Evolutionary conservation across 2,113 vertebrate genomes (phyloP).

Genomic region (Theristicus caerulescens): DNA sequence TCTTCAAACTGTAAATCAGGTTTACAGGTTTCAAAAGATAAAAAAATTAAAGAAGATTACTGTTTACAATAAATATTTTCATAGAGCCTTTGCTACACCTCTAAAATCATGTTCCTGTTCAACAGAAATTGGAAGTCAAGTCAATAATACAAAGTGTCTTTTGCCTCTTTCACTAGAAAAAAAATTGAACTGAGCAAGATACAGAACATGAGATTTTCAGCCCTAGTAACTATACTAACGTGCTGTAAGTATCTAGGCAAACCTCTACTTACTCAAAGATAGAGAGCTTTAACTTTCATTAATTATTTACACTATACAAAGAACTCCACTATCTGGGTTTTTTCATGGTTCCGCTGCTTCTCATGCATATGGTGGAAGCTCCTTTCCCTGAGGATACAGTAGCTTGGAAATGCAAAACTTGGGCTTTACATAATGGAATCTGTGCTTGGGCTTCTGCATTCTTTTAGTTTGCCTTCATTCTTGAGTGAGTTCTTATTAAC

Average conservation of each 20-base stretch:
- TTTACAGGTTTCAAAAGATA: slow-evolving; percentile 15
- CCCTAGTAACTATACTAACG: background rate
- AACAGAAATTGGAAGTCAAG: background rate
- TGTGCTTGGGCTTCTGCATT: background rate
- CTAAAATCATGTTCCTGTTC: background rate
- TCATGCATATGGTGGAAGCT: background rate
- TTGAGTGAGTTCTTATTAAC: background rate
- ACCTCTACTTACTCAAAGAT: background rate
- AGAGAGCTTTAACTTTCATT: background rate
- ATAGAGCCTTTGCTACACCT: background rate
- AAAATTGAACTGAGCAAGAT: background rate
- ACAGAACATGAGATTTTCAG: background rate
- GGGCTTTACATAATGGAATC: background rate
- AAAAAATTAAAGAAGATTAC: background rate
- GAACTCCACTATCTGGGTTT: background rate
- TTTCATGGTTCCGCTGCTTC: background rate
- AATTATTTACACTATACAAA: slow-evolving; percentile 14
- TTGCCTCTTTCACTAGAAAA: slow-evolving; percentile 40
- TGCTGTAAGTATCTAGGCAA: background rate
- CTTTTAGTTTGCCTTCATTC: background rate
- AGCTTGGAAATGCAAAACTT: background rate
- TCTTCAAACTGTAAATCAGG: slow-evolving; percentile 75
- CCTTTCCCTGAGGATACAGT: background rate
- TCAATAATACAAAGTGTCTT: background rate
- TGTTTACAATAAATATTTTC: background rate